These are phyloP conservation scores for Dryococelus australis DNA, from an alignment of 2,888 invertebrate species.

Conservation along the genomic window DNA sequence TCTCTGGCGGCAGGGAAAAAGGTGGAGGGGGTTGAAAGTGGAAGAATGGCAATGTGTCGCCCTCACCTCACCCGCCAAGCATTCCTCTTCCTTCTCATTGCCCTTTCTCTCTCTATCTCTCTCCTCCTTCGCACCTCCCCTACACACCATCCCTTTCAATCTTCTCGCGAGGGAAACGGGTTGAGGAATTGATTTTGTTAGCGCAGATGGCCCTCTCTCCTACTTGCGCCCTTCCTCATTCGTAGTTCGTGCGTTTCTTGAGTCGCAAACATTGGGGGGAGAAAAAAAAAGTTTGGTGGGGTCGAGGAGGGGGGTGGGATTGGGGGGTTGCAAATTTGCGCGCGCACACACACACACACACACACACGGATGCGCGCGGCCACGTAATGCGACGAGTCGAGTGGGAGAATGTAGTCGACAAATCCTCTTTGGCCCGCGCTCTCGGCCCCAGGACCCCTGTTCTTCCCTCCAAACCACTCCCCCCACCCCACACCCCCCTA, in stretches of 20 bases:
- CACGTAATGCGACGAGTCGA: not conserved
- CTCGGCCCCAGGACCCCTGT: too few species aligned
- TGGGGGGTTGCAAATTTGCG: not conserved
- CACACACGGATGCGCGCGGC: not conserved
- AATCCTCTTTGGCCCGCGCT: not conserved
- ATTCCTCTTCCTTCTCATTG: not conserved
- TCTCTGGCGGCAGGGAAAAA: not conserved
- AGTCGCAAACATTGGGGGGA: not conserved
- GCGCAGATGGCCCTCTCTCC: not conserved
- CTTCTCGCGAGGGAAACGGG: not conserved
- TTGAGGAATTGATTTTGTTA: conserved; percentile 11
- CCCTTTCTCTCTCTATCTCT: not conserved
- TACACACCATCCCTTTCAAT: not conserved
- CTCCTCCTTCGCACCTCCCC: too few species aligned
- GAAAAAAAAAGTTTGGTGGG: not conserved
- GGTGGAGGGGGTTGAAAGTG: not conserved
- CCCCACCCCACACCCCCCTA: not conserved
- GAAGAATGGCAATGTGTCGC: conserved; percentile 10
- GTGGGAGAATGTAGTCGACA: conserved; percentile 3
- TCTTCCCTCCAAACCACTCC: not conserved
- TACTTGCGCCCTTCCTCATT: not conserved
- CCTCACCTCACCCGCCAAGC: not conserved
- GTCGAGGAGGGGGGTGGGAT: not conserved
- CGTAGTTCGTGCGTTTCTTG: not conserved
- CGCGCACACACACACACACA: not conserved